phyloP scores from a whole-genome alignment of 2,888 invertebrate genomes.

The Eupithecia inturbata region DNA sequence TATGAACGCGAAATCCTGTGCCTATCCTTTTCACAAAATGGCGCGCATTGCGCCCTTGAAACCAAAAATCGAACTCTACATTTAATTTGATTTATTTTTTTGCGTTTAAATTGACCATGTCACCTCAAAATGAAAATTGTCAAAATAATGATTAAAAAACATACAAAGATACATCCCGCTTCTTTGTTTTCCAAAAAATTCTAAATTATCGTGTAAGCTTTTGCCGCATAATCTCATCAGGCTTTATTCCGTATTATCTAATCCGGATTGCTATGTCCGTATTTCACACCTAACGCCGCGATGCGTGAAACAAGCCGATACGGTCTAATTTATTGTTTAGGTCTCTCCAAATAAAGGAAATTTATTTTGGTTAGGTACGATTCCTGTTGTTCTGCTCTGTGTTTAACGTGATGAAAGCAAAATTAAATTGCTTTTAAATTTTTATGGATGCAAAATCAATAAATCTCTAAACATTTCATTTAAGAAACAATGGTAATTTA shows the following conservation, averaged over 20 bases:
- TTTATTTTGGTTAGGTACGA: background rate
- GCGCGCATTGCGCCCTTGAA: too few species aligned
- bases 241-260: constrained; percentile 10
- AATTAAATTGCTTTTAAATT: background rate
- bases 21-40: too few species aligned
- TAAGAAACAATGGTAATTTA: too few species aligned
- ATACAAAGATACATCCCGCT: too few species aligned
- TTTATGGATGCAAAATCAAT: background rate
- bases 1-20: too few species aligned
- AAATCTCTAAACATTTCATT: too few species aligned
- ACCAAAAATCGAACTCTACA: background rate
- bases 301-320: constrained; percentile 31
- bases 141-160: too few species aligned
- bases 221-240: constrained; percentile 25
- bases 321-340: constrained; percentile 25
- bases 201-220: background rate
- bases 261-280: constrained; percentile 18
- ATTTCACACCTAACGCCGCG: constrained; percentile 27
- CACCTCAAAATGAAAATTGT: too few species aligned
- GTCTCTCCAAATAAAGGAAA: constrained; percentile 11
- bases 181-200: background rate
- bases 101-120: background rate
- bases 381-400: background rate
- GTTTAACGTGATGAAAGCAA: background rate
- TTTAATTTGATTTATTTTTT: background rate